Evolutionary conservation across 1,140 invertebrate species (phyloP).

Genomic region (Panagrolaimus sp.): DNA sequence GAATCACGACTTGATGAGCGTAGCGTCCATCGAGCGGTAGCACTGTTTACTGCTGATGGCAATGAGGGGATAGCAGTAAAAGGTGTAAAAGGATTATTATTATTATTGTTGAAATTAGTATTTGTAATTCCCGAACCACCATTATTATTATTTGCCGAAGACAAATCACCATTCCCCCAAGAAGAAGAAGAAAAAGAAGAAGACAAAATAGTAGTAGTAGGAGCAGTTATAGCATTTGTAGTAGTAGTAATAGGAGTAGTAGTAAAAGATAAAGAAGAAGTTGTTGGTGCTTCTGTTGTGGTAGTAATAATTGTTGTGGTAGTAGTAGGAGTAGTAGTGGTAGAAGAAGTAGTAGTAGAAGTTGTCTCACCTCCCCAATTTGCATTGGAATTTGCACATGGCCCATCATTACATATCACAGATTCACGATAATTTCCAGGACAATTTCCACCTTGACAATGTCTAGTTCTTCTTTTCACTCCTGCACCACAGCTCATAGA

Average conservation of each 20-base stretch:
- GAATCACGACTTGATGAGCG: too few relatives aligned
- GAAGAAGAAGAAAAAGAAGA: neutral
- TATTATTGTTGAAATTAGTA: too few relatives aligned
- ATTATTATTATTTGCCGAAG: neutral
- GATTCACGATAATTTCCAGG: conserved; percentile 50
- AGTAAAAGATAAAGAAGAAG: neutral
- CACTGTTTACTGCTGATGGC: too few relatives aligned
- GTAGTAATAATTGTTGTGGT: neutral
- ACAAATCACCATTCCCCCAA: neutral
- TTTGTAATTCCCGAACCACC: neutral
- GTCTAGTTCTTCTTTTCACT: conserved; percentile 49
- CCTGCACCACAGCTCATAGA: conserved; percentile 42
- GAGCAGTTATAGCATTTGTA: neutral
- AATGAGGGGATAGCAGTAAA: too few relatives aligned
- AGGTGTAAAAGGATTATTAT: too few relatives aligned
- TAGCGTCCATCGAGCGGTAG: too few relatives aligned
- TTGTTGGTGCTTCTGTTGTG: neutral
- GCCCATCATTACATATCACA: conserved; percentile 48
- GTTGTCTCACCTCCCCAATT: conserved; percentile 52
- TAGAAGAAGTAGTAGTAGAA: neutral
- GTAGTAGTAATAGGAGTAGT: neutral
- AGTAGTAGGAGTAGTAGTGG: neutral
- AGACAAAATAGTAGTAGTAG: neutral
- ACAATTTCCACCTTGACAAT: conserved; percentile 52
- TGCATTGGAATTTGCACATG: conserved; percentile 44